phyloP scores from a whole-genome alignment of 53 echinoderm and acorn worm genomes.

The Zoroaster sp. region DNA sequence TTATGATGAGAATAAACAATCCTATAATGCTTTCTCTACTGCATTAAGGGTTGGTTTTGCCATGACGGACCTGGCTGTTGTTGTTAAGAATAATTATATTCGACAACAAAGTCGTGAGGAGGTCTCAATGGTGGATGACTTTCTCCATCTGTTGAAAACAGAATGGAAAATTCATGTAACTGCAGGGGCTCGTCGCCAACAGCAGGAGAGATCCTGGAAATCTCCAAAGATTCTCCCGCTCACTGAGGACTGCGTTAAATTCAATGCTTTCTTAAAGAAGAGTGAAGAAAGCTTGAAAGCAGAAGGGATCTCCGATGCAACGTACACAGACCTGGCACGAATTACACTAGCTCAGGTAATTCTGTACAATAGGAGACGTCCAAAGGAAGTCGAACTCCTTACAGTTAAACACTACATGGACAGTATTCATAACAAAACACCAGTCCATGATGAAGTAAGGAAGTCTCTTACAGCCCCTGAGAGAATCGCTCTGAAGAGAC shows the following conservation, averaged over 20 bases:
- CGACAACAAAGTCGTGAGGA: neutral
- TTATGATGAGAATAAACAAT: neutral
- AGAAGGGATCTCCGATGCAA: neutral
- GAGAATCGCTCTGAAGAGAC: slow-evolving; percentile 20
- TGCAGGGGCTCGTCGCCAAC: slow-evolving; percentile 27
- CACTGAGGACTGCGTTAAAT: slow-evolving; percentile 41
- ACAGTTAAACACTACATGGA: neutral
- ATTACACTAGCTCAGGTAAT: neutral
- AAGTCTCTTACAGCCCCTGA: slow-evolving; percentile 28
- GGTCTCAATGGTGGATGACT: slow-evolving; percentile 17
- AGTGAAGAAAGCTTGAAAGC: neutral
- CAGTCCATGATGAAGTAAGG: slow-evolving; percentile 49
- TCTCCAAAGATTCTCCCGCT: slow-evolving; percentile 10
- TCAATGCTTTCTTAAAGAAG: neutral
- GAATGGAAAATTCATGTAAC: slow-evolving; percentile 7
- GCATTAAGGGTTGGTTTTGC: slow-evolving; percentile 36
- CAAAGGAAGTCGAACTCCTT: slow-evolving; percentile 16
- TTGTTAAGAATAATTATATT: neutral
- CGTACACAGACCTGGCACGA: neutral
- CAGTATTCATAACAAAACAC: neutral
- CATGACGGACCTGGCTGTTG: slow-evolving; percentile 28
- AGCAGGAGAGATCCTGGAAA: neutral
- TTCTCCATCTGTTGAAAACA: neutral
- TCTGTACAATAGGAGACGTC: slow-evolving; percentile 14
- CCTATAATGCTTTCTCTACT: neutral